phyloP scores from a whole-genome alignment of 2,113 vertebrate species.

The Corvus hawaiiensis region DNA sequence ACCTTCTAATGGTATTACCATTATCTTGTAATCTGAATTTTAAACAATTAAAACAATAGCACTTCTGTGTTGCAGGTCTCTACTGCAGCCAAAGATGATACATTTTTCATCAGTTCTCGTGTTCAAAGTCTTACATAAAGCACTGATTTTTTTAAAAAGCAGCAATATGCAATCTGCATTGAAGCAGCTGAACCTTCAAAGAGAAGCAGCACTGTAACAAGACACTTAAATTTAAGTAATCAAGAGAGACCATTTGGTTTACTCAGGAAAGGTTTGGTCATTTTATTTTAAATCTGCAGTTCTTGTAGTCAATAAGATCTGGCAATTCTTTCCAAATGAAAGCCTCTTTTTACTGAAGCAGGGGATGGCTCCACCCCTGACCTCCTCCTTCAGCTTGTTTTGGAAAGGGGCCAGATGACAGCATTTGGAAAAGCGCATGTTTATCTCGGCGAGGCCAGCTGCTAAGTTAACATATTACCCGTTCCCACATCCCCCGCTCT shows the following conservation, averaged over 20 bases:
- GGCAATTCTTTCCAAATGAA: slow-evolving; percentile 51
- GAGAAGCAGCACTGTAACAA: neutral
- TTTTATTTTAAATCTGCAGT: neutral
- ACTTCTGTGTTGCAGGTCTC: neutral
- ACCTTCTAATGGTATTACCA: slow-evolving; percentile 49
- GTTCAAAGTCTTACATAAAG: neutral
- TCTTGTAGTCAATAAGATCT: neutral
- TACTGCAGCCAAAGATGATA: neutral
- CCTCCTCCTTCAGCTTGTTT: slow-evolving; percentile 53
- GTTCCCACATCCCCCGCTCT: neutral
- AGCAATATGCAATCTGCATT: neutral
- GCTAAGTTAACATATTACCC: slow-evolving; percentile 57
- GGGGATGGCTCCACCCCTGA: slow-evolving; percentile 55
- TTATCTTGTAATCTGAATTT: slow-evolving; percentile 68
- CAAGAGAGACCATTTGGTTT: neutral
- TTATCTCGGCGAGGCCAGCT: slow-evolving; percentile 63
- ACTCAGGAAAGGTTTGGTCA: neutral
- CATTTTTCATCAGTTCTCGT: neutral
- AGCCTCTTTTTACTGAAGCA: slow-evolving; percentile 44
- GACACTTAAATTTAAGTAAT: neutral
- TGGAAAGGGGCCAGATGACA: slow-evolving; percentile 70
- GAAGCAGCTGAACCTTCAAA: neutral
- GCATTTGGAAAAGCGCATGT: slow-evolving; percentile 63
- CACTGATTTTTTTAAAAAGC: neutral
- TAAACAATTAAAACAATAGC: slow-evolving; percentile 58